Evolutionary conservation across 2,797 vertebrate genomes (phyloP), one percentile per base, ranked within the genome.

Genomic region (Eulemur rubriventer): DNA sequence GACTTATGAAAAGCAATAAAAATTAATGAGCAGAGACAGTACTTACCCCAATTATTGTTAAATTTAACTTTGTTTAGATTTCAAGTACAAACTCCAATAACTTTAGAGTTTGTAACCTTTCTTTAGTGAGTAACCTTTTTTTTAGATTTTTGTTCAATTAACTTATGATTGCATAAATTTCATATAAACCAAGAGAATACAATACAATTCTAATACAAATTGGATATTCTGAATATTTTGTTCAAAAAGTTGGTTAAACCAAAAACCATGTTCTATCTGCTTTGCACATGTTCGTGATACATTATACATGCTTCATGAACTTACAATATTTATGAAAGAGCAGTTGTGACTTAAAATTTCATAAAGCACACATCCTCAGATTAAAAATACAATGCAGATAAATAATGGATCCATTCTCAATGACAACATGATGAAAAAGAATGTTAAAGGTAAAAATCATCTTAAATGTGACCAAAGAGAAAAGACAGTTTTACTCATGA

Each of bases 41-140:
- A n/a, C 17, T 94, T 96, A 81, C 7, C 33, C 46, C 33, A 73
- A 43, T 17, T 79, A 83, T 38, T 78, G 43, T 90, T 93, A 81
- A 94, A 48, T 55, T 81, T 78, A 69, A 95, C 43, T 92, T 89
- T 89, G 17, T 28, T 94, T 94, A 63, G 14, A 35, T 95, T 80
- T 92, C 35, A 90, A n/a, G 1, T 57, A 55, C 10, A 91, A 93
- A 79, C 26, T 88, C 35, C 61, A 55, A 6, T 79, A 69, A 75
- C 38, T 76, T 57, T 65, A 65, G 30, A 33, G 16, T 65, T 65
- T 65, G 33, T n/a, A 65, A 65, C 63, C 16, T n/a, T n/a, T 65
- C 63, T 65, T 65, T 46, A 69, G 35, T 78, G n/a, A 30, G 59
- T 91, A 41, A 90, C 13, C 17, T 76, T 95, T 70, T 70, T 78